A percentile compares a stretch with the other conserved stretches of the same genome.
These are phyloP conservation scores for Aphidius colemani DNA, from an alignment of 2,888 invertebrate species.

Conservation along the genomic window DNA sequence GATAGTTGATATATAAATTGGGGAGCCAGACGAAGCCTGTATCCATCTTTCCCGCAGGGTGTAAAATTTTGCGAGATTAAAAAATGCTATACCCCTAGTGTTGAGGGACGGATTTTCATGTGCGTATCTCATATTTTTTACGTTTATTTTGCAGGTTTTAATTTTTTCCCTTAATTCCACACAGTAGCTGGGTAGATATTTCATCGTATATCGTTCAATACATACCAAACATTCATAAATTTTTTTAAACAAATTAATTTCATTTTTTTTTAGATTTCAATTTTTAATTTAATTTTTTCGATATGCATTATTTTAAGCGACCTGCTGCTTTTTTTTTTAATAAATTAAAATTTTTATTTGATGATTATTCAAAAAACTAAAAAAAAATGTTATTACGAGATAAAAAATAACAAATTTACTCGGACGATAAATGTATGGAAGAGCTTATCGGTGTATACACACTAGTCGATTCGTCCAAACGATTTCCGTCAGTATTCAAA, in stretches of 20 bases:
- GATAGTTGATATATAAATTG: slow-evolving; percentile 9
- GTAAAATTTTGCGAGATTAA: slow-evolving; percentile 53
- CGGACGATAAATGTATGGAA: slow-evolving; percentile 8
- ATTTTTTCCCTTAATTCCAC: slow-evolving; percentile 14
- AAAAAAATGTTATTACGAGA: too few species aligned
- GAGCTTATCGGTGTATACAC: slow-evolving; percentile 20
- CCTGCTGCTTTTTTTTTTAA: too few species aligned
- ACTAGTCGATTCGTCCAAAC: slow-evolving; percentile 13
- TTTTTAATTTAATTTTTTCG: slow-evolving; percentile 36
- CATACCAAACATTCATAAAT: slow-evolving; percentile 44
- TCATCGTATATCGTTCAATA: slow-evolving; percentile 42
- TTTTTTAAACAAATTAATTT: slow-evolving; percentile 50
- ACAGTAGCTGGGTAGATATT: slow-evolving; percentile 35
- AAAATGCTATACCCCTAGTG: slow-evolving; percentile 42
- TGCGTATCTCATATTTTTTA: slow-evolving; percentile 23
- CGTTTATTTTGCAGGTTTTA: slow-evolving; percentile 10
- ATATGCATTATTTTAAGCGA: too few species aligned
- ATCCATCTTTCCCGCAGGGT: slow-evolving; percentile 29
- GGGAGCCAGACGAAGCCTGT: background rate
- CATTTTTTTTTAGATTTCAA: slow-evolving; percentile 48
- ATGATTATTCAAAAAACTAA: too few species aligned
- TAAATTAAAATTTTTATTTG: too few species aligned
- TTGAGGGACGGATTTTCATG: slow-evolving; percentile 14
- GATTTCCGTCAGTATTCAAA: slow-evolving; percentile 15
- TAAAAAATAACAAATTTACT: too few species aligned